Percentiles rank a stretch among this genome's conserved stretches.
Conservation (phyloP, 2,888 invertebrate species). For the Hofmannophila pseudospretella region DNA sequence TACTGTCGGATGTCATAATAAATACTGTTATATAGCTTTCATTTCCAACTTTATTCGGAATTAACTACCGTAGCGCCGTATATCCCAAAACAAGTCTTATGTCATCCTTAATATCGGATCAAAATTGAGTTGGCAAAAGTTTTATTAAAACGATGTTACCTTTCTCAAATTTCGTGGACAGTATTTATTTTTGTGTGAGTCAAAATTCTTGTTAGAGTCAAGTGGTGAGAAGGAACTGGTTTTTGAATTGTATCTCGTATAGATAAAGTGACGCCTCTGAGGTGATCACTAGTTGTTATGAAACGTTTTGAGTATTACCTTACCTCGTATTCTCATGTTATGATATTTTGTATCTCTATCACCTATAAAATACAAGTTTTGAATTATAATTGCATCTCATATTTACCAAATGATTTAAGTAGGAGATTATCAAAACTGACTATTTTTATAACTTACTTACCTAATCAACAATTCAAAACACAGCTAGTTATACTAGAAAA, state of each 20-base stretch:
- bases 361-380: constrained; percentile 19
- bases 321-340: constrained; percentile 44
- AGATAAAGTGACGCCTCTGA: constrained; percentile 65
- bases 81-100: constrained; percentile 51
- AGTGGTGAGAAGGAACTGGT: constrained; percentile 63
- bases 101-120: constrained; percentile 35
- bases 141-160: constrained; percentile 53
- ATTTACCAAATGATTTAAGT: constrained; percentile 20
- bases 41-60: constrained; percentile 48
- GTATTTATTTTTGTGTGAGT: constrained; percentile 73
- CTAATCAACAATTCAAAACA: too few species aligned
- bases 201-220: constrained; percentile 73
- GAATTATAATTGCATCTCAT: constrained; percentile 26
- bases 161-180: constrained; percentile 70
- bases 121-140: constrained; percentile 45
- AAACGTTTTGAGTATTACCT: constrained; percentile 52
- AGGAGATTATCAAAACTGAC: constrained; percentile 12
- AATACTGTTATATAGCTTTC: constrained; percentile 63
- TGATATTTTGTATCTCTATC: constrained; percentile 45
- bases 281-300: constrained; percentile 54
- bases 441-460: too few species aligned
- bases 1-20: constrained; percentile 71
- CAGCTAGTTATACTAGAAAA: too few species aligned
- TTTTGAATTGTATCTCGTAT: constrained; percentile 63
- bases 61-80: constrained; percentile 38